Base-by-base conservation (phyloP, 2,797 vertebrate genomes). In the Tragelaphus oryx region DNA sequence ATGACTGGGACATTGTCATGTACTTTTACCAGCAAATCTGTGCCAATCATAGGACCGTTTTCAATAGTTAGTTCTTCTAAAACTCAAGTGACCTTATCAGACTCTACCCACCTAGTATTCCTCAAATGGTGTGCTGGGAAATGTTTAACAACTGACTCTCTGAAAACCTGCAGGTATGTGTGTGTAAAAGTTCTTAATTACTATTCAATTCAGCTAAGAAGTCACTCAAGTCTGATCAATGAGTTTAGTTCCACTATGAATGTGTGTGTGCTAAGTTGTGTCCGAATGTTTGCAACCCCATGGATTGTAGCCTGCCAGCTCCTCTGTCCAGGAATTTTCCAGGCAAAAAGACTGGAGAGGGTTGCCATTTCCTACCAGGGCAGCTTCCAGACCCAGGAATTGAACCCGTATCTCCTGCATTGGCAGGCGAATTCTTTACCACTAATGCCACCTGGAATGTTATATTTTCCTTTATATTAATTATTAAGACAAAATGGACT, bases 201-300 rank as follows among this genome's bases (percentile, higher is more conserved):
- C 22, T 74, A 57, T 57, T 74, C 30, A 28, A 0, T 74, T 82
- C 62, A 37, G 22, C 37, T 9, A 57, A 82, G 60, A 68, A 82
- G 16, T 48, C 30, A 74, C 60, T 33, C 28, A 2, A 28, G 48
- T 82, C 50, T 28, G 50, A 91, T 5, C 20, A 33, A 12, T 48
- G 78, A 89, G 33, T 80, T 89, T 30, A 22, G 14, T 41, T 79
- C 48, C 59, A 30, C 57, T 41, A 5, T 28, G 57, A 62, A 71
- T 71, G 20, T 30, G 68, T 71, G 33, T 71, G 37, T 41, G 20
- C 22, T 71, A 24, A 12, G 37, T 14, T 26, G 11, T 71, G 68
- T 71, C 37, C 2, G 1, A 24, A 37, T 41, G 20, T 41, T 41
- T 71, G 68, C 0, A 6, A 41, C 37, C 11, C 68, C 37, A 13